phyloP scores from a whole-genome alignment of 64 coral and sea anemone species.

The Dendronephthya gigantea region DNA sequence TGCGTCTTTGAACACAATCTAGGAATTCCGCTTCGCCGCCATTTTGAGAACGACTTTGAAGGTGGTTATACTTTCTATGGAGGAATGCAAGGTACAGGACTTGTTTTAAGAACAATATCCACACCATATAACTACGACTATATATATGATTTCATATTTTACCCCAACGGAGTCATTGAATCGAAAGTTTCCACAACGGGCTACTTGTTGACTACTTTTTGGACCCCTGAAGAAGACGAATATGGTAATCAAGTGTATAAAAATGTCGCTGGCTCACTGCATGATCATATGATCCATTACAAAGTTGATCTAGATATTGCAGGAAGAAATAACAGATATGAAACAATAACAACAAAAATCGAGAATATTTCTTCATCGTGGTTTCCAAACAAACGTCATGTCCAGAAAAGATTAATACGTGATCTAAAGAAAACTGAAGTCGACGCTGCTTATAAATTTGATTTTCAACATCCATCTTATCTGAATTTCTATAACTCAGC shows the following conservation, averaged over 20 bases:
- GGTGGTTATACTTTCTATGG: slow-evolving; percentile 62
- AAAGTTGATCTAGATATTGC: slow-evolving; percentile 54
- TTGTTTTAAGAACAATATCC: slow-evolving; percentile 42
- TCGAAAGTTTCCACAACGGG: slow-evolving; percentile 41
- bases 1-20: slow-evolving; percentile 60
- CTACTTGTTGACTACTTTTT: slow-evolving; percentile 31
- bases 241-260: slow-evolving; percentile 23
- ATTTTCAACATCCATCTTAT: slow-evolving; percentile 56
- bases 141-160: slow-evolving; percentile 64
- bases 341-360: slow-evolving; percentile 37
- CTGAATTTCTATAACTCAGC: slow-evolving; percentile 46
- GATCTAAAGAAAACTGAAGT: slow-evolving; percentile 45
- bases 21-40: slow-evolving; percentile 59
- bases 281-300: slow-evolving; percentile 51
- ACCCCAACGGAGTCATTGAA: slow-evolving; percentile 61
- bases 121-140: slow-evolving; percentile 66
- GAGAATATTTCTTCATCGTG: slow-evolving; percentile 41
- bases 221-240: slow-evolving; percentile 1
- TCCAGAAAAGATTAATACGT: not conserved
- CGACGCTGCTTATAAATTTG: slow-evolving; percentile 50
- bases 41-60: slow-evolving; percentile 53
- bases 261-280: slow-evolving; percentile 18
- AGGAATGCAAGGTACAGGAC: slow-evolving; percentile 26
- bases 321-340: slow-evolving; percentile 49
- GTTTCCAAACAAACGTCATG: slow-evolving; percentile 22